phyloP scores from a whole-genome alignment of 2,888 invertebrate genomes.

The Conistra vaccinii region DNA sequence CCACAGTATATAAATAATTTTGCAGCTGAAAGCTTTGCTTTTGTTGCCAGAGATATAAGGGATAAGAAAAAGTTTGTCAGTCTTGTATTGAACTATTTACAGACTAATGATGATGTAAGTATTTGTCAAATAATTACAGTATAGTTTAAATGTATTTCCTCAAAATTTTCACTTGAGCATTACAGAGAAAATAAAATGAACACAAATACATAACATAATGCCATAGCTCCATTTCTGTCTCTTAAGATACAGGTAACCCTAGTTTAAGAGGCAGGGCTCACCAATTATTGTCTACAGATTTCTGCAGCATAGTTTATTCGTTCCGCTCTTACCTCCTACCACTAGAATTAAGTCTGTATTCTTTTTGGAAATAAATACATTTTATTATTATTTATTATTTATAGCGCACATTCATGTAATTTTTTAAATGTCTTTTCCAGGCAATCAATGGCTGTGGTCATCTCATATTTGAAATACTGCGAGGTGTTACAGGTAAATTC shows the following conservation, averaged over 20 bases:
- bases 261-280: no score
- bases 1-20: constrained; percentile 97
- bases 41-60: constrained; percentile 96
- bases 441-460: constrained; percentile 95
- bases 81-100: constrained; percentile 92
- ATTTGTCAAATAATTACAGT: not conserved
- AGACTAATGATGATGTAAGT: constrained; percentile 93
- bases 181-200: not conserved
- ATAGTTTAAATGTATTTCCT: not conserved
- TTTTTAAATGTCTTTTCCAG: constrained; percentile 84
- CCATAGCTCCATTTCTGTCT: no score
- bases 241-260: no score
- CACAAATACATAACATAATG: not conserved
- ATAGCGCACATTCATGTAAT: not conserved
- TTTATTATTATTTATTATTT: no score
- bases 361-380: no score
- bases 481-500: constrained; percentile 95
- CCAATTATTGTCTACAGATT: no score
- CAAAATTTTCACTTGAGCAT: not conserved
- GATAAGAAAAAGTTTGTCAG: constrained; percentile 94
- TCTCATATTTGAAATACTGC: constrained; percentile 96
- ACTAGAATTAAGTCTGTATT: no score
- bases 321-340: no score
- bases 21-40: constrained; percentile 99
- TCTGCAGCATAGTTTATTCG: no score